Evolutionary conservation across 2,113 vertebrate species (phyloP).

Genomic region (Limanda limanda): DNA sequence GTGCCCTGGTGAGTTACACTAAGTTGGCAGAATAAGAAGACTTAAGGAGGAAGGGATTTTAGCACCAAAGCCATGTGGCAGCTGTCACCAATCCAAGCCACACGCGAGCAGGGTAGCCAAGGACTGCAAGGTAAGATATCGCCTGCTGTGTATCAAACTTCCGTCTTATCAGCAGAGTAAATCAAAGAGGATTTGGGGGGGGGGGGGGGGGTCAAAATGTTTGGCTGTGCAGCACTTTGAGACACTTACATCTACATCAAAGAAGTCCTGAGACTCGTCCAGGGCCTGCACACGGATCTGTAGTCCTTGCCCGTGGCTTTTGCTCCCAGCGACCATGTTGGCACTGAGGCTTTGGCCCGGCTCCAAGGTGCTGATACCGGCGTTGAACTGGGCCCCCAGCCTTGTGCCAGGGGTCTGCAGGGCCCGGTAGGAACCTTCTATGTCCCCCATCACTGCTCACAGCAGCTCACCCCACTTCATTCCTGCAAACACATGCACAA

Average conservation of each 20-base stretch:
- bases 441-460: slow-evolving; percentile 89
- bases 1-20: slow-evolving; percentile 48
- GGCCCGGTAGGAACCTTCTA: slow-evolving; percentile 91
- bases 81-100: slow-evolving; percentile 70
- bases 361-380: slow-evolving; percentile 92
- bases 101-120: slow-evolving; percentile 38
- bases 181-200: neutral
- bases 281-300: slow-evolving; percentile 88
- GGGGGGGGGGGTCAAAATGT: too few species aligned
- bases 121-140: neutral
- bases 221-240: neutral
- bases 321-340: slow-evolving; percentile 65
- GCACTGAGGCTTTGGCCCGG: slow-evolving; percentile 84
- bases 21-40: slow-evolving; percentile 67
- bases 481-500: slow-evolving; percentile 55
- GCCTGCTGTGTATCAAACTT: slow-evolving; percentile 45
- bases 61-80: slow-evolving; percentile 77
- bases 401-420: slow-evolving; percentile 91
- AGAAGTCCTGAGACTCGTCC: slow-evolving; percentile 88
- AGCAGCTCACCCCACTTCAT: slow-evolving; percentile 41
- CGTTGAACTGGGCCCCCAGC: slow-evolving; percentile 84
- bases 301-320: slow-evolving; percentile 66
- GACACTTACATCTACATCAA: slow-evolving; percentile 88
- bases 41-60: slow-evolving; percentile 77
- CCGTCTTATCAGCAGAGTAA: slow-evolving; percentile 15